These are phyloP conservation scores for Bufo gargarizans DNA, from an alignment of 2,113 vertebrate species.

Conservation along the genomic window DNA sequence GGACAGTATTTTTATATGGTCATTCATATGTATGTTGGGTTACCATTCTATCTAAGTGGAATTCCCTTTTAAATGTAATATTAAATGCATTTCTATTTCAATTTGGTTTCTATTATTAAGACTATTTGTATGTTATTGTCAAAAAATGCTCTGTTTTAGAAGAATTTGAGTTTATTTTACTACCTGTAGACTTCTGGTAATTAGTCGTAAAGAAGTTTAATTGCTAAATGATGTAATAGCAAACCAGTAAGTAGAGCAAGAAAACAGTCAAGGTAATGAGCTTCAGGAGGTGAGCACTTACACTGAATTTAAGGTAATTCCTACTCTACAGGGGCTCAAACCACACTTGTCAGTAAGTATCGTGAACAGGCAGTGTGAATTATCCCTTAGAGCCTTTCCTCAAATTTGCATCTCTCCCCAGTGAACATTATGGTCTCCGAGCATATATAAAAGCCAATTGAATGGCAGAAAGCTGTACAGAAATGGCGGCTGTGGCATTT, in stretches of 20 bases:
- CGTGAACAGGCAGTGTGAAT: slow-evolving; percentile 24
- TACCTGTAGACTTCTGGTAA: slow-evolving; percentile 32
- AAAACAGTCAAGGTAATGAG: slow-evolving; percentile 41
- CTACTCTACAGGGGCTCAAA: slow-evolving; percentile 6
- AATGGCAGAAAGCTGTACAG: slow-evolving; percentile 8
- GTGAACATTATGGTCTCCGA: slow-evolving; percentile 44
- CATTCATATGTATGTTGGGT: no score
- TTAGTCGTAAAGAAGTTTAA: slow-evolving; percentile 48
- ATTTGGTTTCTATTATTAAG: background rate
- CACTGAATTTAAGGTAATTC: slow-evolving; percentile 49
- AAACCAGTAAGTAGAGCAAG: slow-evolving; percentile 54
- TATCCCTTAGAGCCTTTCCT: slow-evolving; percentile 28
- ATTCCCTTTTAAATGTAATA: background rate
- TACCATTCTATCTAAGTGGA: background rate
- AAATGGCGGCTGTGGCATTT: background rate
- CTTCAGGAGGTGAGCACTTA: slow-evolving; percentile 35
- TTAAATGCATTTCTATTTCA: background rate
- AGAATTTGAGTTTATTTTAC: background rate
- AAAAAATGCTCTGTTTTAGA: background rate
- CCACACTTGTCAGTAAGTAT: slow-evolving; percentile 14
- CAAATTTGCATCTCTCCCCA: slow-evolving; percentile 29
- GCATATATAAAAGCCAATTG: slow-evolving; percentile 21
- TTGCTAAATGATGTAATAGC: slow-evolving; percentile 47
- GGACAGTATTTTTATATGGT: no score
- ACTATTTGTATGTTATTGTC: background rate